A percentile compares a stretch with the other conserved stretches of the same genome.
Evolutionary conservation across 2,113 vertebrate species (phyloP).

Genomic region (Peromyscus polionotus): DNA sequence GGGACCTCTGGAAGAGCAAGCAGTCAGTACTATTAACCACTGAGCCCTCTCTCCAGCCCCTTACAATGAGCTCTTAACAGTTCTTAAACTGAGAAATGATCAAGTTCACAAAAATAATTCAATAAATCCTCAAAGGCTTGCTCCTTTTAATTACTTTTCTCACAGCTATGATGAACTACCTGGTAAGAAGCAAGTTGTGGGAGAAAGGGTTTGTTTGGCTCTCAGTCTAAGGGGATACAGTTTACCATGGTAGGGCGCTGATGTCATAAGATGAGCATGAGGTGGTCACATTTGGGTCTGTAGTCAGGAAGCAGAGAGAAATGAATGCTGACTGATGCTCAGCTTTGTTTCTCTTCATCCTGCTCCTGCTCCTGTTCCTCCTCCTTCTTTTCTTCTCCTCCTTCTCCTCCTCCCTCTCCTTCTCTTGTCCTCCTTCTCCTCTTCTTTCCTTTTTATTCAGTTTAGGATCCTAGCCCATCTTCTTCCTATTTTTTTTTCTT

Average conservation of each 20-base stretch:
- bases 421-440: not conserved
- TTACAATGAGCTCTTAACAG: not conserved
- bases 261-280: too few relatives aligned
- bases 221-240: not conserved
- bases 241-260: not conserved
- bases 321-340: not conserved
- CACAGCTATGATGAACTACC: not conserved
- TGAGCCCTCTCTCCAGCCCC: not conserved
- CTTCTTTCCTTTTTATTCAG: not conserved
- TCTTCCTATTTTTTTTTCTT: not conserved
- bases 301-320: not conserved
- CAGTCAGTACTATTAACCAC: not conserved
- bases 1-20: not conserved
- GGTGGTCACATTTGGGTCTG: not conserved
- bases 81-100: slow-evolving; percentile 35
- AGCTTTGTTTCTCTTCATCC: too few relatives aligned
- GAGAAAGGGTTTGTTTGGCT: not conserved
- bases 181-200: not conserved
- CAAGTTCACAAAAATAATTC: not conserved
- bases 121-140: not conserved
- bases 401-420: too few relatives aligned
- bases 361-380: too few relatives aligned
- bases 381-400: too few relatives aligned
- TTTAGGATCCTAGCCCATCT: not conserved
- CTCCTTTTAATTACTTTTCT: not conserved